A percentile compares a stretch with the other conserved stretches of the same genome.
These are phyloP conservation scores for Eupithecia pulchellata DNA, from an alignment of 2,888 invertebrate species.

Conservation along the genomic window DNA sequence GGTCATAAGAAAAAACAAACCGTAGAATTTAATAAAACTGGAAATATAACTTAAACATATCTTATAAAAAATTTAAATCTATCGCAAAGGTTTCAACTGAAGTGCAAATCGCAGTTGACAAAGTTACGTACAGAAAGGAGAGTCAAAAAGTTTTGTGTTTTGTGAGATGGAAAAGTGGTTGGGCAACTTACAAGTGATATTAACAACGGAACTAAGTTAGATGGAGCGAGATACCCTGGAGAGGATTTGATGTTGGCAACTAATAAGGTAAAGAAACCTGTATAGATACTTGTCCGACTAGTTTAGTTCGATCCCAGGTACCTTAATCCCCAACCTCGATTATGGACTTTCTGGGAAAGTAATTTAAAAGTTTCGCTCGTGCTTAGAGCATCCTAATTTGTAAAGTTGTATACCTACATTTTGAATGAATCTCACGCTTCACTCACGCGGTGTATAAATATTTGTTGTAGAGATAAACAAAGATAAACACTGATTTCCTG, in stretches of 20 bases:
- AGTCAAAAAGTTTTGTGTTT: slow-evolving; percentile 71
- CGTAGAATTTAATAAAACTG: slow-evolving; percentile 46
- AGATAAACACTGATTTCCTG: slow-evolving; percentile 51
- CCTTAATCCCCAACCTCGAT: slow-evolving; percentile 47
- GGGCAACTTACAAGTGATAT: slow-evolving; percentile 63
- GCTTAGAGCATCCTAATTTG: slow-evolving; percentile 41
- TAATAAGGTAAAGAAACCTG: slow-evolving; percentile 81
- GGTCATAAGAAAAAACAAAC: slow-evolving; percentile 53
- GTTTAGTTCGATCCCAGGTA: slow-evolving; percentile 53
- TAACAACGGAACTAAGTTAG: slow-evolving; percentile 56
- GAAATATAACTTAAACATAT: slow-evolving; percentile 16
- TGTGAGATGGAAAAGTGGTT: slow-evolving; percentile 71
- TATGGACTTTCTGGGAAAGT: slow-evolving; percentile 43
- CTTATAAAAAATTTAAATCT: slow-evolving; percentile 27
- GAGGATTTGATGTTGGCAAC: slow-evolving; percentile 73
- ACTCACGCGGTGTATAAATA: slow-evolving; percentile 72
- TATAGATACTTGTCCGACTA: slow-evolving; percentile 72
- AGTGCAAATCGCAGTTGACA: slow-evolving; percentile 39
- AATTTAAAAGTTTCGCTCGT: slow-evolving; percentile 9
- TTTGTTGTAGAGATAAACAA: slow-evolving; percentile 65
- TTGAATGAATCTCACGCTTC: slow-evolving; percentile 51
- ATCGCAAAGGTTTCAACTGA: slow-evolving; percentile 19
- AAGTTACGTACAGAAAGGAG: slow-evolving; percentile 41
- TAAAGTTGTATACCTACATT: slow-evolving; percentile 31
- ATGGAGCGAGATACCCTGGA: slow-evolving; percentile 63